Percentiles rank a stretch among this genome's conserved stretches.
Evolutionary conservation across 2,113 vertebrate genomes (phyloP).

Genomic region (Podarcis muralis): DNA sequence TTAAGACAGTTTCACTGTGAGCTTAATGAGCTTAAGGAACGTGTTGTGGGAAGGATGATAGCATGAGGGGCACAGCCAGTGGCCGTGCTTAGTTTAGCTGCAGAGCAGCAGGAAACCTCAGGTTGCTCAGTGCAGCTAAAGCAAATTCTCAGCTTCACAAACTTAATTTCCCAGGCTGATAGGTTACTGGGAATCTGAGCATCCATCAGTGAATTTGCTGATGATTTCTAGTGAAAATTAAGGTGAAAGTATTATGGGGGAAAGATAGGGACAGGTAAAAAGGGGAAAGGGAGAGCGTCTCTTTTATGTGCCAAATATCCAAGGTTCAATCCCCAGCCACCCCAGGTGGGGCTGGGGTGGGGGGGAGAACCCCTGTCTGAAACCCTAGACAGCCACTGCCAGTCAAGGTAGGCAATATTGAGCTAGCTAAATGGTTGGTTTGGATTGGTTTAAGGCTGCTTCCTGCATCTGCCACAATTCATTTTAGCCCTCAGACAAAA

Average conservation of each 20-base stretch:
- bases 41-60: not conserved
- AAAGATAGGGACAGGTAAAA: too few relatives aligned
- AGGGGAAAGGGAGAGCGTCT: too few relatives aligned
- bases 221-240: constrained; percentile 7
- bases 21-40: not conserved
- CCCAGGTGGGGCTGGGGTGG: too few relatives aligned
- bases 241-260: too few relatives aligned
- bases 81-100: not conserved
- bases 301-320: too few relatives aligned
- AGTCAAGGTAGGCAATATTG: too few relatives aligned
- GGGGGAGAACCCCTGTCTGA: too few relatives aligned
- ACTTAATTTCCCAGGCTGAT: not conserved
- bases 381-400: too few relatives aligned
- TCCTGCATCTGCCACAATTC: not conserved
- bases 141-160: not conserved
- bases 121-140: not conserved
- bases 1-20: not conserved
- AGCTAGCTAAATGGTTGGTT: too few relatives aligned
- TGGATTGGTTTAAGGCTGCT: too few relatives aligned
- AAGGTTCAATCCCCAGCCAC: too few relatives aligned
- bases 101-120: not conserved
- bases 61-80: not conserved
- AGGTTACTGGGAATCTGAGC: not conserved
- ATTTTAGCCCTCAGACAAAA: not conserved
- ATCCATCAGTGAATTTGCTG: not conserved